phyloP scores from a whole-genome alignment of 2,888 invertebrate species.

The Hybos culiciformis region DNA sequence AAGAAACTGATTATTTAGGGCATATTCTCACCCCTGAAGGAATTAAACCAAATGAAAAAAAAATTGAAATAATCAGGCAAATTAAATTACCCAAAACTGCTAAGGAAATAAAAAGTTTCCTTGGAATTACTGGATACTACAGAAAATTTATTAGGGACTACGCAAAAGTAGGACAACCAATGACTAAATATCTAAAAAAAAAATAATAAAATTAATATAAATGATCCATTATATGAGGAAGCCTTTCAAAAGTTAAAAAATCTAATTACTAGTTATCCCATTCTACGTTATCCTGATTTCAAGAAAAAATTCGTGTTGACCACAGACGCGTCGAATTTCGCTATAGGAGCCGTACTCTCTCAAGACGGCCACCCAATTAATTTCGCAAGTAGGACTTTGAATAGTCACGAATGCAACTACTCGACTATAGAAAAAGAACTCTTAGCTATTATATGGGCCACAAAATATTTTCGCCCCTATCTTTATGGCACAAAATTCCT shows the following conservation, averaged over 20 bases:
- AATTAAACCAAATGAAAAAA: constrained; percentile 7
- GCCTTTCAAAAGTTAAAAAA: constrained; percentile 8
- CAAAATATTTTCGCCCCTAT: no score
- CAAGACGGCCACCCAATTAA: constrained; percentile 4
- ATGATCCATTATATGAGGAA: constrained; percentile 16
- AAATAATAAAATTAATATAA: constrained; percentile 3
- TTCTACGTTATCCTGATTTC: constrained; percentile 7
- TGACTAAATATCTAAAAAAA: constrained; percentile 5
- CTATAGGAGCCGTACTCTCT: constrained; percentile 1
- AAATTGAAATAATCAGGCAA: constrained; percentile 6
- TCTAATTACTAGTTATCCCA: constrained; percentile 6
- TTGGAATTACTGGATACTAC: constrained; percentile 9
- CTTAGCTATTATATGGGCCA: no score
- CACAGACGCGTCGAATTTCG: background rate
- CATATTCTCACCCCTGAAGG: constrained; percentile 7
- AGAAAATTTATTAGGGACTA: constrained; percentile 9
- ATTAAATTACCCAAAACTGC: constrained; percentile 5
- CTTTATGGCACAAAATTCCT: no score
- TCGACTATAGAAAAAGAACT: background rate
- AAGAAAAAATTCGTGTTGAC: background rate
- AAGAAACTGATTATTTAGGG: constrained; percentile 7
- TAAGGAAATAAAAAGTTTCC: constrained; percentile 10
- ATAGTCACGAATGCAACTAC: background rate
- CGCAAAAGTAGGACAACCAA: constrained; percentile 7
- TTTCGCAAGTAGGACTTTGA: background rate